Evolutionary conservation across 64 coral and sea anemone species (phyloP), one percentile per base, ranked within the genome.

Genomic region (Astreopora myriophthalma): DNA sequence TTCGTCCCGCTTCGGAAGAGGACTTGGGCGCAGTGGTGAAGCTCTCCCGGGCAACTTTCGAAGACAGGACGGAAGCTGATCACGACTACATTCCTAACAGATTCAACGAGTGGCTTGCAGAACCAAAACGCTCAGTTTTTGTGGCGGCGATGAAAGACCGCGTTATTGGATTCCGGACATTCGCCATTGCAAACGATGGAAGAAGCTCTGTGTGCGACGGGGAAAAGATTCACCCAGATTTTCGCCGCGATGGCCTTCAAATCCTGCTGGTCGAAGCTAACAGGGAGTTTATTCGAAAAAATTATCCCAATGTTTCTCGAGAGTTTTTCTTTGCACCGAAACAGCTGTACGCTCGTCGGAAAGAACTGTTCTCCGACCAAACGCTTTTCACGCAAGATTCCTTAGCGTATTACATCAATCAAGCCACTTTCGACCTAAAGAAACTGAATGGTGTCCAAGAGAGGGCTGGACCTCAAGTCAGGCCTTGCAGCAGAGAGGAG

Each of bases 351-450:
- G 55, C 78, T 3, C 29, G 33, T 19, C 78, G 78, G 5, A 52
- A 82, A 25, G 78, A 82, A 58, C 78, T 82, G 52, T 82, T 82
- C 31, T 31, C 30, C 28, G 78, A 82, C 22, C 51, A 82, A 37
- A 33, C 63, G 17, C 78, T 82, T n/a, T 82, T 82, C 31, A 82
- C 62, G 55, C 78, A 82, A 82, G 78, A 82, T 17, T 63, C 55
- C 1, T 20, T 82, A 36, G 78, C 78, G 31, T 82, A 82, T 36
- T 58, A 82, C 22, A 34, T 82, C 28, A 51, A 82, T 58, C 78
- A 36, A 31, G 48, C 31, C 2, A 62, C 57, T 35, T 37, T 82
- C 17, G 52, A 82, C 33, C 6, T 35, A 37, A 58, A 62, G 32
- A 82, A 33, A 36, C 28, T 82, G 9, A 82, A 82, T 31, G 51